Evolutionary conservation across 1,140 invertebrate species (phyloP), one percentile per base, ranked within the genome.

Genomic region (Papilio dardanus): DNA sequence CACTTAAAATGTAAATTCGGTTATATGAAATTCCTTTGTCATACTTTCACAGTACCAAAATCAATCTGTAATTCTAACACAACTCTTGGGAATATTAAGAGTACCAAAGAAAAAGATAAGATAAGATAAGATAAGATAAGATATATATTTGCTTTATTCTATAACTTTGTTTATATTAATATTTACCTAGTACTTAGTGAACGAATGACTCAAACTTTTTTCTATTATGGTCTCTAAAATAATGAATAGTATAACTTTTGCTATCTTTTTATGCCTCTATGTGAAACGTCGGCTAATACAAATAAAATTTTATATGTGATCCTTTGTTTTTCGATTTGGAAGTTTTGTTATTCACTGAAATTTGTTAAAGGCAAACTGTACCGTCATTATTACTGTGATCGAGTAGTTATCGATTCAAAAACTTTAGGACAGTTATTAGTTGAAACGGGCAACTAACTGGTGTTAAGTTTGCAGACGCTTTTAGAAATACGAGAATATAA

Each of bases 361-460:
- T 54, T 54, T 62, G 54, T 62, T 62, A 14, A 28, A 62, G 24
- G 54, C 54, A 28, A 62, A 62, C 12, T 28, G 19, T 58, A 24
- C 24, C 10, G 54, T 21, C 46, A 50, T 50, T 62, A 62, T 62
- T 62, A 62, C 54, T 62, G 21, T 62, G 24, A 62, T 62, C 54
- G 24, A 62, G 54, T 62, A 62, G 54, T 62, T 62, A 28, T 10
- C 24, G 24, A 62, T 62, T 62, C 54, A 62, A 10, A 28, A 62
- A 62, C 21, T 62, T 62, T 14, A 62, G 54, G 54, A 21, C 12
- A 28, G 54, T 62, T 62, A 62, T 62, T 28, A 28, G 54, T 62
- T 62, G 54, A 30, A 62, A 62, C 54, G 21, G 30, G 24, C 54
- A 62, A 62, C 54, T 30, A 62, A 62, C 54, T 62, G 54, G 54